phyloP scores from a whole-genome alignment of 2,797 vertebrate genomes.

The Danio jaintianensis region DNA sequence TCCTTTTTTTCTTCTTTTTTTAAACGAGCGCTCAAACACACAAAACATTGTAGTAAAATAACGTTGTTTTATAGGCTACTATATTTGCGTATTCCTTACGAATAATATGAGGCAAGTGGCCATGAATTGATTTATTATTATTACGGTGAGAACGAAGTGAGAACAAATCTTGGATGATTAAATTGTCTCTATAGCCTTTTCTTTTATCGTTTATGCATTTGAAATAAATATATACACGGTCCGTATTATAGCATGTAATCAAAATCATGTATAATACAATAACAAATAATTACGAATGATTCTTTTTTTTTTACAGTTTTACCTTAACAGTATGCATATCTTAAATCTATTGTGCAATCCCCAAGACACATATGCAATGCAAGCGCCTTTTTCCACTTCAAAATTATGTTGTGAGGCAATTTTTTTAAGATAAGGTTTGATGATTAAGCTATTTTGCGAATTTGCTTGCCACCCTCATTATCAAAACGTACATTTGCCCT shows the following conservation, averaged over 20 bases:
- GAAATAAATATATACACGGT: not conserved
- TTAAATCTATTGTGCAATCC: constrained; percentile 34
- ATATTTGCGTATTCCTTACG: not conserved
- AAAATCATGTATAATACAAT: not conserved
- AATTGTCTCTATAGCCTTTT: not conserved
- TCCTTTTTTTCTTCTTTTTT: too few species aligned
- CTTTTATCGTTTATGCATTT: not conserved
- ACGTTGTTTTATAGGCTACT: not conserved
- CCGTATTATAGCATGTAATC: not conserved
- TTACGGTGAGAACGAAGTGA: not conserved
- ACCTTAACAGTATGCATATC: not conserved
- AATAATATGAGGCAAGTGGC: not conserved
- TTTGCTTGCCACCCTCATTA: constrained; percentile 92
- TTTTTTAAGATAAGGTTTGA: constrained; percentile 81
- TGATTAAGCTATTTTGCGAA: constrained; percentile 83
- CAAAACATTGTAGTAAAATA: not conserved
- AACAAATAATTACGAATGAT: too few species aligned
- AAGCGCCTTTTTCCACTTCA: constrained; percentile 71
- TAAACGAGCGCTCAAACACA: not conserved
- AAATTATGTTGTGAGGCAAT: constrained; percentile 84
- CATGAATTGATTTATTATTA: not conserved
- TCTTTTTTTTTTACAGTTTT: too few species aligned
- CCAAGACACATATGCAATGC: constrained; percentile 12
- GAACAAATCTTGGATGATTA: not conserved
- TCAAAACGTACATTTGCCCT: constrained; percentile 87